Base-by-base conservation (phyloP, 2,888 invertebrate species). In the Coenonympha arcania region DNA sequence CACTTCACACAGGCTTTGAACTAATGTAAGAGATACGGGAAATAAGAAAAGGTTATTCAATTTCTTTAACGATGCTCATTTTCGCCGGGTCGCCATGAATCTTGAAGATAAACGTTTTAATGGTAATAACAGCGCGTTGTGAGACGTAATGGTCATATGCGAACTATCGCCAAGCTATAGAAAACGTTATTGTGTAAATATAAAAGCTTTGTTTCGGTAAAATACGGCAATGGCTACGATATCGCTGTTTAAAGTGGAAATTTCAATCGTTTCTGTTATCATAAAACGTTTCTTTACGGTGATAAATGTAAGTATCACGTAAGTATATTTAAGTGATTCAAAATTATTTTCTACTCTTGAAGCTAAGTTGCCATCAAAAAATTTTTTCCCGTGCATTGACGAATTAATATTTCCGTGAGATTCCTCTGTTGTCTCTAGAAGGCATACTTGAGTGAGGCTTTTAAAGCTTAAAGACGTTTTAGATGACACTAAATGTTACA, bases 31-130 rank as follows among this genome's bases (percentile, higher is more conserved):
- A 16, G 33, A 33, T 34, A 44, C 34, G 24, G 33, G 8, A 43
- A 43, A 44, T 24, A 44, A 24, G 34, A 18, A 44, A 24, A 24
- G 44, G 44, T 15, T 44, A 44, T 44, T 34, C 44, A 44, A 44
- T 44, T 44, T 44, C 44, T 44, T 44, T 44, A 44, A 44, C 44
- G 44, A 44, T 44, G 16, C 34, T 44, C 44, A 44, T 44, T 44
- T 44, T 34, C 34, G 44, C 16, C 34, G 44, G 24, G 24, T 24
- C 20, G 73, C 71, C 70, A 80, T 81, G 78, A 79, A 80, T 80
- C 78, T 79, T 70, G 60, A 69, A 79, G 80, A 82, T 80, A 80
- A 79, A 68, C 71, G 71, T 74, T 76, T 64, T 79, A 78, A 80
- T 79, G 76, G 76, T 74, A 76, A 79, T 79, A 78, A 73, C 66